These are phyloP conservation scores for Tauraco erythrolophus DNA, from an alignment of 2,113 vertebrate genomes.

Conservation along the genomic window DNA sequence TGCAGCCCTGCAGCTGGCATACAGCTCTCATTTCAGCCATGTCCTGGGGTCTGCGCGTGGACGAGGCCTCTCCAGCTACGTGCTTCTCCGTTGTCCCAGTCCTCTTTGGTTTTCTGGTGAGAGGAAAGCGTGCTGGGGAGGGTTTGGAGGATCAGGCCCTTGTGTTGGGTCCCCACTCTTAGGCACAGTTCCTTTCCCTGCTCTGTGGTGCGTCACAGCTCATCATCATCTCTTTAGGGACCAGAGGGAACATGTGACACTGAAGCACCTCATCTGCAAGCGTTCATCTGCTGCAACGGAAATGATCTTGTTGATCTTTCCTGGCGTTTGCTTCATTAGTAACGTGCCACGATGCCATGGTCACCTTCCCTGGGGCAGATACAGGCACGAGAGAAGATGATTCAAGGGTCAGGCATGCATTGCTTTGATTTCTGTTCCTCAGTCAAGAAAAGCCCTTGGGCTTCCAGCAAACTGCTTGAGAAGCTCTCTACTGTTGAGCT, in stretches of 20 bases:
- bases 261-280: not conserved
- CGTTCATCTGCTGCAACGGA: not conserved
- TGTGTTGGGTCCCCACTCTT: rapidly evolving
- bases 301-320: not conserved
- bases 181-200: not conserved
- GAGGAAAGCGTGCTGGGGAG: not conserved
- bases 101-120: not conserved
- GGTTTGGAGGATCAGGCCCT: not conserved
- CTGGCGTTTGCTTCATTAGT: not conserved
- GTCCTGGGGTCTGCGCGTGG: not conserved
- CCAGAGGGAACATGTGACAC: not conserved
- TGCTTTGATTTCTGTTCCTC: not conserved
- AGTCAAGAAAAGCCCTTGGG: not conserved
- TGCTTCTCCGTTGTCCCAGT: not conserved
- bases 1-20: not conserved
- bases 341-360: not conserved
- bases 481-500: not conserved
- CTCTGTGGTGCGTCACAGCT: not conserved
- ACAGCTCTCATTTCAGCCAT: not conserved
- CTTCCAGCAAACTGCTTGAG: not conserved
- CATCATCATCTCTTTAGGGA: not conserved
- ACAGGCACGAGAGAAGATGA: not conserved
- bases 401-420: not conserved
- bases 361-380: not conserved
- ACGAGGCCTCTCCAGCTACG: rapidly evolving